Evolutionary conservation across 2,113 vertebrate genomes (phyloP).

Genomic region (Halcyon malimbica): DNA sequence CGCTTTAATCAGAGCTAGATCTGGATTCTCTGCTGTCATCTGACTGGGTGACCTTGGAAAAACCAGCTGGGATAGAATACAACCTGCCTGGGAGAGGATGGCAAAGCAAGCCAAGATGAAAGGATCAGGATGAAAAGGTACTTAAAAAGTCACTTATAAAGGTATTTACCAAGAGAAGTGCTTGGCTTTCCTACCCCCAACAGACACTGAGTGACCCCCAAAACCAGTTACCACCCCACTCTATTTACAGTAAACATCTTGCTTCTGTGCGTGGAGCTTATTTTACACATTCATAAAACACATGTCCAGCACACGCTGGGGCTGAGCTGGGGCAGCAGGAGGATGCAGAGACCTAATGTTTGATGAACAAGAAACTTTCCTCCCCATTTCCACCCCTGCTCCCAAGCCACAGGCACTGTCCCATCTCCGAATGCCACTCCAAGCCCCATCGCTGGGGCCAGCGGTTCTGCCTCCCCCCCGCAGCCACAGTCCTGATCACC

Average conservation of each 20-base stretch:
- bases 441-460: background rate
- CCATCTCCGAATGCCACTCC: background rate
- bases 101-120: background rate
- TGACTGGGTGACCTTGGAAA: background rate
- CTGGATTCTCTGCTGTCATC: background rate
- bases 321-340: background rate
- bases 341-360: background rate
- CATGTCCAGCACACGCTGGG: rapidly evolving
- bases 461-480: background rate
- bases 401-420: rapidly evolving
- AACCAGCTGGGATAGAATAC: background rate
- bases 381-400: background rate
- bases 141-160: background rate
- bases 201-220: background rate
- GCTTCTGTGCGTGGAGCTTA: background rate
- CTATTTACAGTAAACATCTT: slow-evolving; percentile 13
- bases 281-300: background rate
- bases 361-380: background rate
- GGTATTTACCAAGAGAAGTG: background rate
- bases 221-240: rapidly evolving
- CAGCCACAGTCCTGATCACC: background rate
- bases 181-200: background rate
- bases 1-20: background rate
- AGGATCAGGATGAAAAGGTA: background rate
- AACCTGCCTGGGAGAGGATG: background rate